phyloP scores from a whole-genome alignment of 92 coral and sea anemone genomes.

The Palythoa caribaeorum region DNA sequence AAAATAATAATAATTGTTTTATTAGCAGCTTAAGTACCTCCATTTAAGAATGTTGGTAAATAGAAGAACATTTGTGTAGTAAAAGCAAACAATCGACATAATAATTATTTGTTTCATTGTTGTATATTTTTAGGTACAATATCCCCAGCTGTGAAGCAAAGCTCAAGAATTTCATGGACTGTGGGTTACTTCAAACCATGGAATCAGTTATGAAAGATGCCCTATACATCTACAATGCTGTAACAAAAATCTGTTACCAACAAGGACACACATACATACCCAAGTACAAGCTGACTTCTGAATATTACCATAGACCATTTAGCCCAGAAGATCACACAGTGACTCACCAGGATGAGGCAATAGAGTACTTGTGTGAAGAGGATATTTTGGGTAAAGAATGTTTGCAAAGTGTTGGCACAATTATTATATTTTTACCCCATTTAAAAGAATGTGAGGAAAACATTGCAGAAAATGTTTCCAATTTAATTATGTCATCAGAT shows the following conservation, averaged over 20 bases:
- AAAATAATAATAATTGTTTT: no score
- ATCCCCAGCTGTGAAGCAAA: slow-evolving; percentile 64
- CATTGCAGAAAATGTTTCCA: slow-evolving; percentile 59
- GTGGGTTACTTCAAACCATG: slow-evolving; percentile 44
- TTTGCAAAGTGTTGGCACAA: slow-evolving; percentile 16
- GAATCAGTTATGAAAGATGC: slow-evolving; percentile 55
- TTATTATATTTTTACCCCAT: slow-evolving; percentile 57
- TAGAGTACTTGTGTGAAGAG: slow-evolving; percentile 40
- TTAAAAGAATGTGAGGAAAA: slow-evolving; percentile 55
- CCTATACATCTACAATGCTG: slow-evolving; percentile 69
- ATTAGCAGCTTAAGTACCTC: no score
- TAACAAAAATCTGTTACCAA: slow-evolving; percentile 39
- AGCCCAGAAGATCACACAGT: slow-evolving; percentile 42
- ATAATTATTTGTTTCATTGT: no score
- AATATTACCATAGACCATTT: slow-evolving; percentile 28
- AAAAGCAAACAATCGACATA: no score
- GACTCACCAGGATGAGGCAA: slow-evolving; percentile 44
- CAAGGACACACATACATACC: slow-evolving; percentile 70
- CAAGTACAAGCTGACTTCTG: not conserved
- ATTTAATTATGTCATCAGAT: slow-evolving; percentile 20
- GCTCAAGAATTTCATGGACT: slow-evolving; percentile 51
- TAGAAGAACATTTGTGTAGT: no score
- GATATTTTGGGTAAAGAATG: slow-evolving; percentile 41
- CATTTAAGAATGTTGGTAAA: no score
- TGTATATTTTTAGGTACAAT: slow-evolving; percentile 10